Evolutionary conservation across 2,888 invertebrate genomes (phyloP).

Genomic region (Nebria salina): DNA sequence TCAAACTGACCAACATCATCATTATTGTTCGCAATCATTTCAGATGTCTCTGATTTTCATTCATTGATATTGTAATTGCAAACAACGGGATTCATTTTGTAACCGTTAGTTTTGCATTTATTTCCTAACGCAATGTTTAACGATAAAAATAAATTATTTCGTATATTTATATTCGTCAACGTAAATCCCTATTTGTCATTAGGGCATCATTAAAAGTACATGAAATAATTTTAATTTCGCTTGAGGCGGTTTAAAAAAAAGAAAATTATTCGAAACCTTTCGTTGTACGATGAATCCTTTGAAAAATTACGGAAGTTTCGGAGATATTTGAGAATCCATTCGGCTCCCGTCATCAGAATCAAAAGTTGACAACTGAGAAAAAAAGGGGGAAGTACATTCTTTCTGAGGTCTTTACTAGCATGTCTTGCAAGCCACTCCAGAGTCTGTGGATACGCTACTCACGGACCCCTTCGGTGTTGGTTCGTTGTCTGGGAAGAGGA

Average conservation of each 20-base stretch:
- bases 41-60: not conserved
- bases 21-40: not conserved
- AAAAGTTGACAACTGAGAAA: not conserved
- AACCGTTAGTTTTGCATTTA: no score
- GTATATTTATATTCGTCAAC: no score
- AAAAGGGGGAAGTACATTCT: slow-evolving; percentile 5
- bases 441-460: not conserved
- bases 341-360: not conserved
- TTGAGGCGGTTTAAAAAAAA: not conserved
- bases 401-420: not conserved
- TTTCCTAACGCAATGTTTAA: not conserved
- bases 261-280: not conserved
- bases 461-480: slow-evolving; percentile 41
- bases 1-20: slow-evolving; percentile 21
- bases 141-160: not conserved
- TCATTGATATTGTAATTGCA: not conserved
- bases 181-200: not conserved
- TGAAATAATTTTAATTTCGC: not conserved
- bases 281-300: not conserved
- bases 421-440: slow-evolving; percentile 18
- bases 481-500: slow-evolving; percentile 48
- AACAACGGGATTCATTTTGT: not conserved
- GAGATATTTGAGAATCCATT: not conserved
- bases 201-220: slow-evolving; percentile 1
- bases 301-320: not conserved